Evolutionary conservation across 2,113 vertebrate genomes (phyloP).

Genomic region (Tinamus guttatus): DNA sequence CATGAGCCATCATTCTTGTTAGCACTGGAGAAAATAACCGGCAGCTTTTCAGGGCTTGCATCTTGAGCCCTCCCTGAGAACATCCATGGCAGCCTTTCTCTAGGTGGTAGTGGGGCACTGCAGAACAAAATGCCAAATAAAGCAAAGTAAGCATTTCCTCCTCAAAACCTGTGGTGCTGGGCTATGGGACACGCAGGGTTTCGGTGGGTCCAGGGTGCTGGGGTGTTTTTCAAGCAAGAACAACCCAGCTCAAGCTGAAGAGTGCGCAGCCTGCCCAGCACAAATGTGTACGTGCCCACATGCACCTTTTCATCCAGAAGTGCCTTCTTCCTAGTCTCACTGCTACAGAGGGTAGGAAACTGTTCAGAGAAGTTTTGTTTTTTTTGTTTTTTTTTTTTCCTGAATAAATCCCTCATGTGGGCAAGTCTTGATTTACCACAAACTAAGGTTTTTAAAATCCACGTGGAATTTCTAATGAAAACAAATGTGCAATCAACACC

Average conservation of each 20-base stretch:
- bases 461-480: slow-evolving; percentile 51
- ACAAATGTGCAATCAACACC: background rate
- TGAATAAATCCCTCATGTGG: slow-evolving; percentile 10
- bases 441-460: slow-evolving; percentile 39
- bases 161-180: background rate
- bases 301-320: background rate
- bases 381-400: slow-evolving; percentile 20
- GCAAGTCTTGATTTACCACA: slow-evolving; percentile 38
- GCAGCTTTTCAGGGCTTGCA: background rate
- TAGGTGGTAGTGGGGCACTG: background rate
- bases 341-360: slow-evolving; percentile 25
- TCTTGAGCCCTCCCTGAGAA: background rate
- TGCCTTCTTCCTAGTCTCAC: slow-evolving; percentile 10
- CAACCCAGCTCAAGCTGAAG: background rate
- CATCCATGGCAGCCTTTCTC: background rate
- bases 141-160: background rate
- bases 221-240: background rate
- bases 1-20: background rate
- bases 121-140: background rate
- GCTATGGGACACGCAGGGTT: background rate
- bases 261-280: background rate
- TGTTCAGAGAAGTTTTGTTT: slow-evolving; percentile 38
- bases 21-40: background rate
- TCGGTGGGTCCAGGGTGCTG: background rate
- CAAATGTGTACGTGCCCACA: background rate